Percentiles rank a stretch among this genome's conserved stretches.
Evolutionary conservation across 2,113 vertebrate genomes (phyloP).

Genomic region (Pseudorasbora parva): DNA sequence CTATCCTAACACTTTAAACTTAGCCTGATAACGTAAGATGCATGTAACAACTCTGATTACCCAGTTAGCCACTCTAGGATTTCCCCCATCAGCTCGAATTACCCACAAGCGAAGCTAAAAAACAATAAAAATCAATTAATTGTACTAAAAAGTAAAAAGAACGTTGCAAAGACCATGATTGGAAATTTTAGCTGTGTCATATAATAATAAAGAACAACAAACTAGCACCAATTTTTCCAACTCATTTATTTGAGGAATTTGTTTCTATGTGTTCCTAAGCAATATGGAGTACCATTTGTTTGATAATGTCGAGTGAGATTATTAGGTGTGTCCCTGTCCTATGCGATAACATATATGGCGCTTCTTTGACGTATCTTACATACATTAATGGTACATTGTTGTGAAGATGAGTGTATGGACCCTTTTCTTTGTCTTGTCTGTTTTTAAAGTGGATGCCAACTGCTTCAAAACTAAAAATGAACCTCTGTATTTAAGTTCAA

Average conservation of each 20-base stretch:
- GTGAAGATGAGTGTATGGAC: slow-evolving; percentile 86
- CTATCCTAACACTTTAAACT: slow-evolving; percentile 73
- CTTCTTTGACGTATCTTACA: slow-evolving; percentile 92
- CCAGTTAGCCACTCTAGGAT: slow-evolving; percentile 96
- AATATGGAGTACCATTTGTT: slow-evolving; percentile 98
- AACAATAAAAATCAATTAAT: slow-evolving; percentile 79
- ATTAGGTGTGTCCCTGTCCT: slow-evolving; percentile 92
- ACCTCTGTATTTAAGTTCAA: slow-evolving; percentile 78
- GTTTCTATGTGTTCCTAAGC: slow-evolving; percentile 98
- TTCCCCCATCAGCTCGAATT: slow-evolving; percentile 89
- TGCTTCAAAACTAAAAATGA: slow-evolving; percentile 84
- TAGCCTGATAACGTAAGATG: slow-evolving; percentile 90
- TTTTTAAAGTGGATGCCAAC: slow-evolving; percentile 90
- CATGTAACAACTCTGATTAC: slow-evolving; percentile 96
- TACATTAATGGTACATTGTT: slow-evolving; percentile 90
- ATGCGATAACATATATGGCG: slow-evolving; percentile 89
- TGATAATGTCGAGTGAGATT: slow-evolving; percentile 92
- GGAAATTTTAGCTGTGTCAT: slow-evolving; percentile 94
- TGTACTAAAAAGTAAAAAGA: slow-evolving; percentile 72
- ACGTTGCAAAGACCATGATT: slow-evolving; percentile 78
- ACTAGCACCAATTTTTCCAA: slow-evolving; percentile 88
- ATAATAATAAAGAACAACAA: slow-evolving; percentile 72
- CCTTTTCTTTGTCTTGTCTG: slow-evolving; percentile 87
- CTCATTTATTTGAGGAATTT: slow-evolving; percentile 87
- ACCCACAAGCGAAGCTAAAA: slow-evolving; percentile 89